Conservation (phyloP, 2,888 invertebrate genomes). For the Mythimna vitellina region DNA sequence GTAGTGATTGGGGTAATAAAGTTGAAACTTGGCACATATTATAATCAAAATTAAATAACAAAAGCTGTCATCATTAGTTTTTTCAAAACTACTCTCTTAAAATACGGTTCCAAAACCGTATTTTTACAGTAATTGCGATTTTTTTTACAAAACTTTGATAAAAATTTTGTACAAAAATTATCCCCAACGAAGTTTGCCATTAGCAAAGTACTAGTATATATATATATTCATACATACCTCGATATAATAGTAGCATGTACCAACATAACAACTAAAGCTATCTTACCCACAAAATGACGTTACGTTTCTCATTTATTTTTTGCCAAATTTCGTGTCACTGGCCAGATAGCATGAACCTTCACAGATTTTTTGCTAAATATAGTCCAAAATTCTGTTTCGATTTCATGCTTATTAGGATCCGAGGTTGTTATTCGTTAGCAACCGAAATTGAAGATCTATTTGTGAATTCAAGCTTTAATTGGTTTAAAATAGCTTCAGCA, state of each 20-base stretch:
- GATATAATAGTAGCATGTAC: not conserved
- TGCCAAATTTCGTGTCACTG: slow-evolving; percentile 35
- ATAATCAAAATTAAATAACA: too few relatives aligned
- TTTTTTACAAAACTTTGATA: too few relatives aligned
- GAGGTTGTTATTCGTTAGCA: slow-evolving; percentile 16
- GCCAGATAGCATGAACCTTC: slow-evolving; percentile 17
- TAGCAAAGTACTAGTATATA: too few relatives aligned
- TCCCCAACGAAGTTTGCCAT: too few relatives aligned
- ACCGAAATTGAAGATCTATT: not conserved
- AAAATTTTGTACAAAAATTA: too few relatives aligned
- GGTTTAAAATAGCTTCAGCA: slow-evolving; percentile 9
- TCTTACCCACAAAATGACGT: not conserved
- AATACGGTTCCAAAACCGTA: too few relatives aligned
- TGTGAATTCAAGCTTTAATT: not conserved
- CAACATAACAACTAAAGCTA: slow-evolving; percentile 7
- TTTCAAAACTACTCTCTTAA: too few relatives aligned
- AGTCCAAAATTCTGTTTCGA: slow-evolving; percentile 18
- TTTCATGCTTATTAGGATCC: slow-evolving; percentile 34
- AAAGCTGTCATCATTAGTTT: too few relatives aligned
- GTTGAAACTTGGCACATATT: too few relatives aligned
- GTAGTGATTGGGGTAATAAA: too few relatives aligned
- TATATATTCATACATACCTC: not conserved
- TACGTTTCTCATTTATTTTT: slow-evolving; percentile 49
- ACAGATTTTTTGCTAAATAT: slow-evolving; percentile 16
- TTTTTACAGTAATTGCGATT: too few relatives aligned